Evolutionary conservation across 2,888 invertebrate species (phyloP), one percentile per base, ranked within the genome.

Genomic region (Helicoverpa assulta): DNA sequence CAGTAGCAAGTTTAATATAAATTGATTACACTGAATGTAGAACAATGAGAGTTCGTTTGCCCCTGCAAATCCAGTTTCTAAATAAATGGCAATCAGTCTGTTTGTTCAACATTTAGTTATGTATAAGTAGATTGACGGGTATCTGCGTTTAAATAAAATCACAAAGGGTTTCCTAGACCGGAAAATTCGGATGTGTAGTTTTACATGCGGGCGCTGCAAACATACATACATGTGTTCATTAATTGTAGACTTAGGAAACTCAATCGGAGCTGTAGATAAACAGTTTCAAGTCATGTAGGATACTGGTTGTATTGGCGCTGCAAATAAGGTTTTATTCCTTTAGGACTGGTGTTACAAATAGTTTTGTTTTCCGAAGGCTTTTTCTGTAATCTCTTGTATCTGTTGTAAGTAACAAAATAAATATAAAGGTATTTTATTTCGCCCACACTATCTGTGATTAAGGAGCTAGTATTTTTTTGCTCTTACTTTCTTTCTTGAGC

Each of bases 111-210:
- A 70, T 74, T 82, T 75, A 76, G 70, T 80, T 82, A 82, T 47
- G 47, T 47, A 47, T 85, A 84, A 83, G 80, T 85, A 83, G 79
- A 73, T 85, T 81, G 73, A 67, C 50, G 73, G 43, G 73, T 78
- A 74, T 78, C 74, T 77, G 66, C 82, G 81, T 85, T 86, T 86
- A 89, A 90, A 91, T 88, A 91, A 88, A 90, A 91, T 91, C 88
- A 92, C 94, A 94, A 94, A 94, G 93, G 90, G 91, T 81, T 81
- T 85, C 71, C 83, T 82, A 93, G 94, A 95, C 94, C 89, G 95
- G 92, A 94, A 94, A 95, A 94, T 94, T 94, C 87, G 87, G 85
- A 87, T 88, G 91, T 89, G 89, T 92, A 87, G 91, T 90, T 88
- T 90, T 88, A 91, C 90, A 95, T 95, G 94, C 93, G 95, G 95